A percentile compares a stretch with the other conserved stretches of the same genome.
These are phyloP conservation scores for Thelaira solivaga DNA, from an alignment of 2,888 invertebrate species.

Conservation along the genomic window DNA sequence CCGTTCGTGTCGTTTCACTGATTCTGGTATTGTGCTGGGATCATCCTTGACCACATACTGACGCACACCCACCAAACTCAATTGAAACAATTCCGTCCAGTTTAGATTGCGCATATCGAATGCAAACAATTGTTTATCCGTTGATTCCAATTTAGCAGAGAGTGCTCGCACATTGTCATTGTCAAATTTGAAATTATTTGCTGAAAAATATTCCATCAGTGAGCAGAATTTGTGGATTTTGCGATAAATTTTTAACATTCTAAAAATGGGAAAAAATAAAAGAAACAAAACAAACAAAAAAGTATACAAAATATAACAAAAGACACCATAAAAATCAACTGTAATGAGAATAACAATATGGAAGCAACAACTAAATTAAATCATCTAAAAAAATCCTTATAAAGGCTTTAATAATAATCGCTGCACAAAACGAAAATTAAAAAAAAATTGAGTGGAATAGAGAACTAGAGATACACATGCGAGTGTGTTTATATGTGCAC, in stretches of 20 bases:
- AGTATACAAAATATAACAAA: background rate
- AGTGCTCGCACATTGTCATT: conserved; percentile 80
- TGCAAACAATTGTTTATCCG: conserved; percentile 81
- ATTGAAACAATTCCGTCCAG: conserved; percentile 80
- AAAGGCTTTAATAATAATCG: background rate
- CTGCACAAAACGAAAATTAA: background rate
- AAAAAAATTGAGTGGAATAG: background rate
- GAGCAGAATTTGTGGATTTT: conserved; percentile 89
- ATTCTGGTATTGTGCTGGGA: conserved; percentile 82
- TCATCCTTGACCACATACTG: conserved; percentile 89
- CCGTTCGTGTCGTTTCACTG: conserved; percentile 82
- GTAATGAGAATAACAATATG: background rate
- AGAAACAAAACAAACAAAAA: background rate
- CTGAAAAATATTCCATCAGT: conserved; percentile 88
- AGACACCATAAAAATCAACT: background rate
- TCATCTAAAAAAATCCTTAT: background rate
- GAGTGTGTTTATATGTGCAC: too few relatives aligned
- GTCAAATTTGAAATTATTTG: conserved; percentile 84
- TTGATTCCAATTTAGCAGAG: conserved; percentile 75
- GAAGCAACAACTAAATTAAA: background rate
- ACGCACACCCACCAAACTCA: conserved; percentile 86
- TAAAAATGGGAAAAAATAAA: conserved; percentile 71
- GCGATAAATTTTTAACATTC: conserved; percentile 87
- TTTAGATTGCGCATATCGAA: conserved; percentile 86
- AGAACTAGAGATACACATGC: background rate